Conservation (phyloP, 1,140 invertebrate species). For the Thaumetopoea pityocampa region DNA sequence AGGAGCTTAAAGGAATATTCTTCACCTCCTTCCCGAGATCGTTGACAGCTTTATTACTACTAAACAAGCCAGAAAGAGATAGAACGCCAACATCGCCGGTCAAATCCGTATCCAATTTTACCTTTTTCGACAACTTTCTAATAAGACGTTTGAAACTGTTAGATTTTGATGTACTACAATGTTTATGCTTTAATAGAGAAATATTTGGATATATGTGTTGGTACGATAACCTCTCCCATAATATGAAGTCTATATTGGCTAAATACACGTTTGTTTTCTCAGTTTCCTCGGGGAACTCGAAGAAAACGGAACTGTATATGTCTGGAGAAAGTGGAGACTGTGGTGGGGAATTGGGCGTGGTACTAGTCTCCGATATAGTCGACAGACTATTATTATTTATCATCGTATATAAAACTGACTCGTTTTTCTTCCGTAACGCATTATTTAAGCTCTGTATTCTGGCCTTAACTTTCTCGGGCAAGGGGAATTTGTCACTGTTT, state of each 20-base stretch:
- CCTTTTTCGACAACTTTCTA: slow-evolving; percentile 39
- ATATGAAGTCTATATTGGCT: slow-evolving; percentile 61
- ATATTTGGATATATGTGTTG: slow-evolving; percentile 51
- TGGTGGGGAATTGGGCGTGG: slow-evolving; percentile 31
- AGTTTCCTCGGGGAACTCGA: slow-evolving; percentile 40
- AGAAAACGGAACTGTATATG: slow-evolving; percentile 62
- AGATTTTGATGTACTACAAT: slow-evolving; percentile 41
- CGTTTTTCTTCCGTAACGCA: slow-evolving; percentile 36
- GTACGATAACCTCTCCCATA: slow-evolving; percentile 64
- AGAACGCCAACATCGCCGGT: slow-evolving; percentile 51
- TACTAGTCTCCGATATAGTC: slow-evolving; percentile 52
- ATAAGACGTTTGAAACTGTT: slow-evolving; percentile 43
- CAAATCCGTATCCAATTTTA: slow-evolving; percentile 30
- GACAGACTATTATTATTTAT: slow-evolving; percentile 43
- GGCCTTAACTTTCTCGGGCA: slow-evolving; percentile 39
- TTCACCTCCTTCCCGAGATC: slow-evolving; percentile 56
- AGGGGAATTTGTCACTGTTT: slow-evolving; percentile 36
- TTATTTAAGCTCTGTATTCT: slow-evolving; percentile 29
- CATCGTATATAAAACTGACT: slow-evolving; percentile 45
- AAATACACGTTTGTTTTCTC: slow-evolving; percentile 36
- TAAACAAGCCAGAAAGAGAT: slow-evolving; percentile 51
- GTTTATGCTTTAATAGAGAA: slow-evolving; percentile 37
- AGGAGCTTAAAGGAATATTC: slow-evolving; percentile 46
- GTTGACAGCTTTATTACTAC: slow-evolving; percentile 43
- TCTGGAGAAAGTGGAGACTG: slow-evolving; percentile 43